phyloP scores from a whole-genome alignment of 1,140 invertebrate genomes.

The Bombus affinis region DNA sequence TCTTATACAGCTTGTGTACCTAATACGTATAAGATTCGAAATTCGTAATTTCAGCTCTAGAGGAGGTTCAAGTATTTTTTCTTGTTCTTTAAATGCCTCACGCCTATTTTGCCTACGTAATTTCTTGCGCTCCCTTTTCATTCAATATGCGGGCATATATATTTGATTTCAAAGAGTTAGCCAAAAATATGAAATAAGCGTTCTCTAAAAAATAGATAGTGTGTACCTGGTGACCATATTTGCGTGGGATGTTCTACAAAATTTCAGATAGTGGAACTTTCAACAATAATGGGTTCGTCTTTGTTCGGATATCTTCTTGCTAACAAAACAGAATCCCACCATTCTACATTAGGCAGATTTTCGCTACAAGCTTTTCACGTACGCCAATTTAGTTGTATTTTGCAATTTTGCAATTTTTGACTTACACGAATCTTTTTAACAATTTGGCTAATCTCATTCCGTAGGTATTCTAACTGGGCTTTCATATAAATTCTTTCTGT shows the following conservation, averaged over 20 bases:
- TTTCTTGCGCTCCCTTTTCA: conserved; percentile 98
- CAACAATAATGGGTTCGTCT: conserved; percentile 79
- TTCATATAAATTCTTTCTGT: conserved; percentile 96
- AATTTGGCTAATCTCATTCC: conserved; percentile 98
- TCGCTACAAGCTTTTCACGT: conserved; percentile 91
- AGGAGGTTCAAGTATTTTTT: conserved; percentile 98
- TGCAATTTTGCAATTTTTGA: conserved; percentile 72
- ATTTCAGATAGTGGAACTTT: conserved; percentile 92
- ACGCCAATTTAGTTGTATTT: conserved; percentile 95
- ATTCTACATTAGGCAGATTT: conserved; percentile 96
- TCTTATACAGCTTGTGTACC: conserved; percentile 99
- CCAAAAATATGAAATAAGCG: conserved; percentile 82
- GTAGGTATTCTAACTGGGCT: conserved; percentile 95
- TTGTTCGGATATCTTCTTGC: conserved; percentile 83
- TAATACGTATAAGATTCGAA: conserved; percentile 98
- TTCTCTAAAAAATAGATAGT: conserved; percentile 10
- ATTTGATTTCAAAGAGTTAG: conserved; percentile 92
- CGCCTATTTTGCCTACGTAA: conserved; percentile 96
- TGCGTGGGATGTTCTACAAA: conserved; percentile 99
- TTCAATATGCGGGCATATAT: conserved; percentile 96
- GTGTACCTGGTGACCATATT: conserved; percentile 95
- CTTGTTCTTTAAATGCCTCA: conserved; percentile 98
- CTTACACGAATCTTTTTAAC: conserved; percentile 99
- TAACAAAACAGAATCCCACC: conserved; percentile 99
- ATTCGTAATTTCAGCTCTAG: conserved; percentile 99